These are phyloP conservation scores for Pollenia griseotomentosa DNA, from an alignment of 2,888 invertebrate species.

Conservation along the genomic window DNA sequence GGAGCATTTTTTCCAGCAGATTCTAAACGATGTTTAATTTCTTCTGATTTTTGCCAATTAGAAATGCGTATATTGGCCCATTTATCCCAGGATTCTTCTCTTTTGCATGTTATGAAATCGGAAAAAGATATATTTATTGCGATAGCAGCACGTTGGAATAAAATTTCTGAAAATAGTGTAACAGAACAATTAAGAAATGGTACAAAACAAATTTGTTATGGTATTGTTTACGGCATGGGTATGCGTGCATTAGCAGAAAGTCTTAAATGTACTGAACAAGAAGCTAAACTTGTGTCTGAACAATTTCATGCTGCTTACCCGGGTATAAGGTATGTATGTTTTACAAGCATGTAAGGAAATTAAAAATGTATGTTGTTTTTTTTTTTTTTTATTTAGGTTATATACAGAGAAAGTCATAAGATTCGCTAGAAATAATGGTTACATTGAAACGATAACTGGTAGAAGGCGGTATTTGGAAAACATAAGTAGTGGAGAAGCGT, in stretches of 20 bases:
- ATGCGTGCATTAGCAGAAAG: conserved; percentile 91
- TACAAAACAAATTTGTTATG: conserved; percentile 97
- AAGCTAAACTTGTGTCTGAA: conserved; percentile 91
- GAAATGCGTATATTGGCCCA: conserved; percentile 97
- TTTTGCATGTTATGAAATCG: conserved; percentile 88
- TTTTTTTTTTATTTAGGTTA: conserved; percentile 73
- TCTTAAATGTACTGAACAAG: conserved; percentile 90
- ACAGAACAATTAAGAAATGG: conserved; percentile 91
- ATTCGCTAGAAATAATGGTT: conserved; percentile 89
- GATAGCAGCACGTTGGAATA: conserved; percentile 94
- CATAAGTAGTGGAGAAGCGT: conserved; percentile 87
- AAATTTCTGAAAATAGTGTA: conserved; percentile 88
- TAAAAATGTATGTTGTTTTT: neutral
- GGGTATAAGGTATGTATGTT: conserved; percentile 87
- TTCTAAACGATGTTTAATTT: conserved; percentile 88
- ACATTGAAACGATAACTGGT: conserved; percentile 92
- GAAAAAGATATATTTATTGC: conserved; percentile 92
- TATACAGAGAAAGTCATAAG: conserved; percentile 85
- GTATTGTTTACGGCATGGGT: conserved; percentile 99
- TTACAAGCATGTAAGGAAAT: neutral
- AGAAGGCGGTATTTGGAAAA: conserved; percentile 91
- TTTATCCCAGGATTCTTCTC: conserved; percentile 89
- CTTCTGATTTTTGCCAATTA: conserved; percentile 98
- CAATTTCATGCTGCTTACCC: conserved; percentile 92
- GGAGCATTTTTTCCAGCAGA: conserved; percentile 88